Evolutionary conservation across 1,140 invertebrate species (phyloP).

Genomic region (Ceratitis capitata): DNA sequence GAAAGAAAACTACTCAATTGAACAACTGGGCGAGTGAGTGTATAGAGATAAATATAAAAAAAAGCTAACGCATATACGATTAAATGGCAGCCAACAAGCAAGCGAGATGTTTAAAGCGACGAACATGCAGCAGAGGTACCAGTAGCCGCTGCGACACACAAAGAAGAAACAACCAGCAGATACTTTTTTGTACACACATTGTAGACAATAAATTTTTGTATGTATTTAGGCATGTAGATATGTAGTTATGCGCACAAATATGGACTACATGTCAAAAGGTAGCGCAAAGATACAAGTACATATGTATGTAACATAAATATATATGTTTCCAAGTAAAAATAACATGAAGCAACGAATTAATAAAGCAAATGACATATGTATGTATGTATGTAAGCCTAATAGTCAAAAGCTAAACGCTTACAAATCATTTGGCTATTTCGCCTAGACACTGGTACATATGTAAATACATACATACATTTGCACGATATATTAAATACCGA

Average conservation of each 20-base stretch:
- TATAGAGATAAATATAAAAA: background rate
- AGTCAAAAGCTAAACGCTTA: background rate
- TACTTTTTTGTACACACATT: background rate
- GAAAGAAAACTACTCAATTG: background rate
- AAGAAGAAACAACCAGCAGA: background rate
- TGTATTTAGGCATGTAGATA: background rate
- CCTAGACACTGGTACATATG: background rate
- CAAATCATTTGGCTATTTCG: background rate
- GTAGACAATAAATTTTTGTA: background rate
- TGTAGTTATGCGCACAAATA: background rate
- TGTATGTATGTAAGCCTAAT: background rate
- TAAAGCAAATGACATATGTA: background rate
- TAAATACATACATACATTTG: too few species aligned
- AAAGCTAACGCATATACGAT: background rate
- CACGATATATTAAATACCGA: background rate
- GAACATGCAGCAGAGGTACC: background rate
- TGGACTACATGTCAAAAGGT: background rate
- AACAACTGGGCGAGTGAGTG: background rate
- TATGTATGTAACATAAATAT: background rate
- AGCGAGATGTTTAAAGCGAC: constrained; percentile 17
- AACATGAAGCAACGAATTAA: background rate
- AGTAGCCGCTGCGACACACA: constrained; percentile 3
- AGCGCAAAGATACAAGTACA: background rate
- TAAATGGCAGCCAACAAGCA: constrained; percentile 10
- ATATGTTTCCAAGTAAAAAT: background rate